Evolutionary conservation across 2,888 invertebrate genomes (phyloP), one percentile per base, ranked within the genome.

Genomic region (Oithona nana): DNA sequence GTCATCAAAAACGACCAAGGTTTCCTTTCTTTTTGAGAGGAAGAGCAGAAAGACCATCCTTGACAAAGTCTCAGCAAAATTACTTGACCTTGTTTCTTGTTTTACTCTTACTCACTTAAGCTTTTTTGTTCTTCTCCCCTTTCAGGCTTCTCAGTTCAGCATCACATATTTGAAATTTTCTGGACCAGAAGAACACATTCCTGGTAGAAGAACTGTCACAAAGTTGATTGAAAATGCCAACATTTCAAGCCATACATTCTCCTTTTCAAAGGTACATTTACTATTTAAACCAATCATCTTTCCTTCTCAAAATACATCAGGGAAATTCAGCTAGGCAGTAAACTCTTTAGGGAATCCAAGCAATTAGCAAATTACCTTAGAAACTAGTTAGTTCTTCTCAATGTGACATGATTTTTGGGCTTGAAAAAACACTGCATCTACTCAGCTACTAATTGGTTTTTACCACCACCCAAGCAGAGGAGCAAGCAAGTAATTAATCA

Each of bases 161-260:
- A 84, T 85, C 69, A 77, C 74, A 61, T 83, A 83, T 68, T 73
- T 73, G 30, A 59, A 56, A 6, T 20, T 67, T 49, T 54, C 59
- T 30, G 79, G 81, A 1, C 82, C 84, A 0, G 75, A 79, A 31
- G 77, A 82, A 67, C 83, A 84, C 73, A 76, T 86, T 63, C 82
- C 83, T 1, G 84, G 83, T 0, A 85, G 85, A 84, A 81, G 83
- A 69, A 70, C 73, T 64, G 75, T 81, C 11, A 65, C 65, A 31
- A 31, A 29, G 2, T 8, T 66, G 22, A 64, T 66, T n/a, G 29
- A 48, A 2, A 30, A 51, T 4, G 56, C 59, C 24, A 61, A 62
- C n/a, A 64, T 67, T 28, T 66, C 67, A 55, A 65, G 65, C 2
- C n/a, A n/a, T 16, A 24, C 61, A 22, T 61, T 61, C 22, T 52